Evolutionary conservation across 2,113 vertebrate genomes (phyloP).

Genomic region (Isichthys henryi): DNA sequence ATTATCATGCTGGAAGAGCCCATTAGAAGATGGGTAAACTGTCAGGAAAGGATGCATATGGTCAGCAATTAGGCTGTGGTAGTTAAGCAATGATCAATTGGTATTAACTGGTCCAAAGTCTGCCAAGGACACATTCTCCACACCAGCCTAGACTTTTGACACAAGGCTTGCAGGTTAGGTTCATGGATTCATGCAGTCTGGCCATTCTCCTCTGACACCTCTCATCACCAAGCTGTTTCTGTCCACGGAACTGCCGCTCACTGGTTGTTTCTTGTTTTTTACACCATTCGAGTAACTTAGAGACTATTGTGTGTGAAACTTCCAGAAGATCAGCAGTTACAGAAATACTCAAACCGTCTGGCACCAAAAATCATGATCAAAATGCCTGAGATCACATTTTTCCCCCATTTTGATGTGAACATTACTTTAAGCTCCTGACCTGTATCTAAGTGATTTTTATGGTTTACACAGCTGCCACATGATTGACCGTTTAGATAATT

Average conservation of each 20-base stretch:
- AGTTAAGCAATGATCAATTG: too few species aligned
- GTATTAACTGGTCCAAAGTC: neutral
- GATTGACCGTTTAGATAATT: neutral
- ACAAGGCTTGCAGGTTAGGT: neutral
- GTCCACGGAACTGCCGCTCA: neutral
- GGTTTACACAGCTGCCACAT: neutral
- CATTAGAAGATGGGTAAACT: neutral
- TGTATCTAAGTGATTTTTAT: neutral
- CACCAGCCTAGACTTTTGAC: neutral
- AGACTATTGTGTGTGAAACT: neutral
- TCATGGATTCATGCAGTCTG: neutral
- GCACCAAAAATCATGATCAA: too few species aligned
- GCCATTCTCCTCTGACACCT: neutral
- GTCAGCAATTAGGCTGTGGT: too few species aligned
- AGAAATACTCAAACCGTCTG: neutral
- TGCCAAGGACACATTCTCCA: neutral
- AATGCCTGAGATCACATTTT: neutral
- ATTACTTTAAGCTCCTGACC: neutral
- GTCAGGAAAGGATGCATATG: neutral
- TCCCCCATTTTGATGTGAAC: neutral
- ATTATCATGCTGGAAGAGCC: neutral
- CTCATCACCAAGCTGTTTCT: neutral
- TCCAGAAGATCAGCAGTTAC: neutral
- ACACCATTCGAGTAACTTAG: neutral
- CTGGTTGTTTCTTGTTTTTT: neutral